Evolutionary conservation across 2,113 vertebrate species (phyloP).

Genomic region (Vimba vimba): DNA sequence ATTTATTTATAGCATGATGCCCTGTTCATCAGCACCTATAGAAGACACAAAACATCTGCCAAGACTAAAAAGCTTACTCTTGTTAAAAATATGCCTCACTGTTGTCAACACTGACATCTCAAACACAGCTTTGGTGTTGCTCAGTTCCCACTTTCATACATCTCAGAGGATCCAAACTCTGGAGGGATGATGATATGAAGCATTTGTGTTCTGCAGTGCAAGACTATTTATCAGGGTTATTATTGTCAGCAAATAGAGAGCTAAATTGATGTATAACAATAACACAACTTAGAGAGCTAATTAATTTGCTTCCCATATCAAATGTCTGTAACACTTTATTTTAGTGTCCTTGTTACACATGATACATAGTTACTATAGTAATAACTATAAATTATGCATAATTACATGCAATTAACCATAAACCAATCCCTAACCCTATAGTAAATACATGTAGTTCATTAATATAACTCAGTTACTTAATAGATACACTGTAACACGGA

Average conservation of each 20-base stretch:
- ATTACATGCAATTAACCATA: no score
- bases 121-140: not conserved
- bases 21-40: slow-evolving; percentile 3
- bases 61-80: slow-evolving; percentile 7
- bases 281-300: not conserved
- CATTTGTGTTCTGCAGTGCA: not conserved
- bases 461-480: no score
- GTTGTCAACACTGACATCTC: slow-evolving; percentile 24
- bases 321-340: no score
- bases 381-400: no score
- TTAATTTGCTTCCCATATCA: not conserved
- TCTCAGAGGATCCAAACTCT: slow-evolving; percentile 1
- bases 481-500: no score
- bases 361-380: no score
- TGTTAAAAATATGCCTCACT: not conserved
- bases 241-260: slow-evolving; percentile 9
- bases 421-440: no score
- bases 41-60: slow-evolving; percentile 19
- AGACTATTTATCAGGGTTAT: not conserved
- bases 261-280: not conserved
- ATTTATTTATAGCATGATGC: slow-evolving; percentile 13
- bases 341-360: no score
- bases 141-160: not conserved
- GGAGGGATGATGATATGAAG: not conserved
- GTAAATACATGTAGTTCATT: no score